Evolutionary conservation across 2,888 invertebrate genomes (phyloP).

Genomic region (Agapostemon virescens): DNA sequence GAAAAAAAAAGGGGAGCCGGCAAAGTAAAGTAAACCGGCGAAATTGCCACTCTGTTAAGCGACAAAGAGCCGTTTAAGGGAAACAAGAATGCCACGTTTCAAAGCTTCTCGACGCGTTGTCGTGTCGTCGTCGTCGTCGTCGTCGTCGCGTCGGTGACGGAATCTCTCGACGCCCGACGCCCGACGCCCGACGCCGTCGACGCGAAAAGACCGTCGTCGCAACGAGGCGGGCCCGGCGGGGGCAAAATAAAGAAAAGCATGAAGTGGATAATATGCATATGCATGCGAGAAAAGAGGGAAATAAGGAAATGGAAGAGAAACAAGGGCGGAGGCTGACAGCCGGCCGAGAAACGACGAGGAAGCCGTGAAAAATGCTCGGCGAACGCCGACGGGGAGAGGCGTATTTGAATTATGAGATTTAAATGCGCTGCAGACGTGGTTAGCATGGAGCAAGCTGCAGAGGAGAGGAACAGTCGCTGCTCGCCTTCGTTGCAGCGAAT

Average conservation of each 20-base stretch:
- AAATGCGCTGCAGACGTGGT: slow-evolving; percentile 53
- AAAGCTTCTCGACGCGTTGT: slow-evolving; percentile 4
- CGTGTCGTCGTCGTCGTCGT: not conserved
- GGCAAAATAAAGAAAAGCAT: slow-evolving; percentile 31
- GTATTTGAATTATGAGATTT: slow-evolving; percentile 62
- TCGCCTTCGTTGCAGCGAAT: not conserved
- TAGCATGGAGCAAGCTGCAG: slow-evolving; percentile 19
- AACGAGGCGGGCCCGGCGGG: not conserved
- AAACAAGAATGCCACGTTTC: not conserved
- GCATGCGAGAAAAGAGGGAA: slow-evolving; percentile 28
- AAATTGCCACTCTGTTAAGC: slow-evolving; percentile 11
- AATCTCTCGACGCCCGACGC: not conserved
- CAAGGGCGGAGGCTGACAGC: slow-evolving; percentile 17
- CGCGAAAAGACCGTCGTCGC: not conserved
- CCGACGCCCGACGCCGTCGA: not conserved
- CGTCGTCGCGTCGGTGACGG: not conserved
- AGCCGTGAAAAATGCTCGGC: slow-evolving; percentile 43
- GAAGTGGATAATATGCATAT: slow-evolving; percentile 47
- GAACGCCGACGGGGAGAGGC: slow-evolving; percentile 27
- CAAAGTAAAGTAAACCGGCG: not conserved
- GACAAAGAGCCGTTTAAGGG: slow-evolving; percentile 13
- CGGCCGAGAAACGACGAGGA: slow-evolving; percentile 28
- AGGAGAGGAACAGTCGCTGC: not conserved
- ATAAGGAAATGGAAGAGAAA: slow-evolving; percentile 48
- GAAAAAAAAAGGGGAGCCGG: not conserved